Evolutionary conservation across 2,113 vertebrate genomes (phyloP), one percentile per base, ranked within the genome.

Genomic region (Empidonax alnorum): DNA sequence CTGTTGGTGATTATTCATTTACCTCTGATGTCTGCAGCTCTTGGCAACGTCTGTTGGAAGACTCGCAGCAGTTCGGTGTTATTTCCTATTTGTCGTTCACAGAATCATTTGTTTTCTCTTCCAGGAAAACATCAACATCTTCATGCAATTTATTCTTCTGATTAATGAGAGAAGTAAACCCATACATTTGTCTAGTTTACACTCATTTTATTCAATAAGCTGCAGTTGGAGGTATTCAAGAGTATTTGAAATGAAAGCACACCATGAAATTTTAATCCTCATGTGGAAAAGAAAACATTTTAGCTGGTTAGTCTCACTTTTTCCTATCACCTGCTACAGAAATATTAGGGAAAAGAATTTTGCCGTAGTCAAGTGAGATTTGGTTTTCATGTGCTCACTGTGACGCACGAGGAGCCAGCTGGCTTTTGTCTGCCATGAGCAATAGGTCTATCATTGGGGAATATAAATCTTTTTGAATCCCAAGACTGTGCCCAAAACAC

Each of bases 201-300:
- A 42, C 31, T 87, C 35, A 58, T 95, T 96, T 90, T 92, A 91
- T 91, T 97, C 87, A 84, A 90, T 94, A 94, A 94, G 46, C 49
- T 62, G 33, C 47, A 75, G 62, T 15, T 94, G 79, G 58, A 93
- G 25, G 31, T 78, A 84, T 89, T 77, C 92, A 77, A 88, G 91
- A 97, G 94, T 88, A 95, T 83, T 87, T 96, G 85, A 96, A 96
- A 89, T 89, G 89, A 80, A 92, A 97, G 97, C 77, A 84, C 35
- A 78, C 41, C 33, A 63, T 67, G 33, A 97, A 90, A 96, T 96
- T 79, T 76, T 90, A 87, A 94, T 94, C 46, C 37, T 86, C 22
- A 2, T 69, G 65, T 83, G 73, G 84, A 46, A 83, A 95, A 95
- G 23, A 66, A 95, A 93, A 28, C 47, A 95, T 95, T 90, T 96